Base-by-base conservation (phyloP, 2,797 vertebrate species). In the Acanthurus lineatus region DNA sequence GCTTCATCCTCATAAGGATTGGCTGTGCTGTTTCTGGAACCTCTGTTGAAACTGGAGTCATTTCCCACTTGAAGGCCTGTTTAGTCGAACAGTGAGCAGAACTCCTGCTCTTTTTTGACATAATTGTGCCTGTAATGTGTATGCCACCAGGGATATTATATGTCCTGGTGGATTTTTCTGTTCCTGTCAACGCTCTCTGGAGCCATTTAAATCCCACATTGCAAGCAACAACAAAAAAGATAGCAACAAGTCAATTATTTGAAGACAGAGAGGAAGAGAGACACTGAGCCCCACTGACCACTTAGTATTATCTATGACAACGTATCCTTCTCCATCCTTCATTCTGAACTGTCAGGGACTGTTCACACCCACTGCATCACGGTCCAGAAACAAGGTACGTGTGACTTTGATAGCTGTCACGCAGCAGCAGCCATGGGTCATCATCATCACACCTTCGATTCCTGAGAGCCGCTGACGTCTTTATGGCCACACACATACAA, bases 401-500 rank as follows among this genome's bases (percentile, higher is more conserved):
- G 69, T 6, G 80, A 72, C 74, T 87, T 22, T 88, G 89, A 85
- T 85, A 85, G 85, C 79, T 58, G 84, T 76, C 22, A 32, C 4
- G 63, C 79, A 15, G 64, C 73, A 73, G 83, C 76, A 78, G 82
- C 82, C 74, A 51, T 15, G n/a, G 75, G 77, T 25, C 25, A 3
- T 86, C 71, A 90, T 90, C 74, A 90, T 88, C 86, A 56, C 88
- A 85, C 79, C 84, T 86, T 87, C 69, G 68, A 76, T 65, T 77
- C 75, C 82, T 82, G 76, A 87, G 62, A 64, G 62, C 40, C 68
- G n/a, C 64, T 66, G 85, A 89, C 73, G 69, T 84, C 77, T 91
- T 92, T 82, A 92, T 63, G 75, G 71, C 83, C 68, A 38, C 72
- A 74, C 58, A 82, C 59, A 58, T 42, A 77, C 51, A 73, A 62